A percentile compares a stretch with the other conserved stretches of the same genome.
Evolutionary conservation across 1,140 invertebrate genomes (phyloP).

Genomic region (Orchesella cincta): DNA sequence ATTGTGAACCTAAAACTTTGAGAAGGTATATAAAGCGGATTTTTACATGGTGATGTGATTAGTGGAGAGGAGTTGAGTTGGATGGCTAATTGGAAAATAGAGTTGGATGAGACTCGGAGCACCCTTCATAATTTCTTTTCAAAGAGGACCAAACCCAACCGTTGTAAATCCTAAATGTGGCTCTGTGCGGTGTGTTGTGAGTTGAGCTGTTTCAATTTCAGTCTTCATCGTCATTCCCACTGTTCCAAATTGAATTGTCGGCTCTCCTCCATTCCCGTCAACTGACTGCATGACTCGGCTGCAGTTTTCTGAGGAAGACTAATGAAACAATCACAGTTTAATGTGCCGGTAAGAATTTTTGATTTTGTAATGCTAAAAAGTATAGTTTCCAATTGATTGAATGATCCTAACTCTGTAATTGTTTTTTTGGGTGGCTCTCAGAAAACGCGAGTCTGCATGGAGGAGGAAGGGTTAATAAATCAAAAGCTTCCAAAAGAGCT

Average conservation of each 20-base stretch:
- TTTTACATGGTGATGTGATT: too few relatives aligned
- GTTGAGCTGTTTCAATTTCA: not conserved
- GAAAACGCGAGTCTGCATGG: constrained; percentile 64
- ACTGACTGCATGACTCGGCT: not conserved
- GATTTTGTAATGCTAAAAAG: not conserved
- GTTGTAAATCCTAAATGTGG: not conserved
- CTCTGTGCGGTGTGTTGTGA: not conserved
- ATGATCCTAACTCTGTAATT: too few relatives aligned
- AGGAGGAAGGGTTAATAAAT: constrained; percentile 88
- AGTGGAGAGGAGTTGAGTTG: too few relatives aligned
- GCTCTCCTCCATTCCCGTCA: not conserved
- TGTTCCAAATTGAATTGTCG: not conserved
- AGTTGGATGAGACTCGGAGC: too few relatives aligned
- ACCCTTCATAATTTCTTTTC: not conserved
- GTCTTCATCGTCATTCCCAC: not conserved
- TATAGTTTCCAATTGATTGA: not conserved
- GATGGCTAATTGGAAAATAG: too few relatives aligned
- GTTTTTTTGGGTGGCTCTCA: too few relatives aligned
- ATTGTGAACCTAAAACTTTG: too few relatives aligned
- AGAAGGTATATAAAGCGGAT: too few relatives aligned
- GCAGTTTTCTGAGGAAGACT: not conserved
- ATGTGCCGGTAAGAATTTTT: constrained; percentile 9
- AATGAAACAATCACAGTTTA: constrained; percentile 22
- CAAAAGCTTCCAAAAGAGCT: constrained; percentile 95
- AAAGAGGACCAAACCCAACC: not conserved